These are phyloP conservation scores for Apus apus DNA, from an alignment of 2,113 vertebrate genomes.

Conservation along the genomic window DNA sequence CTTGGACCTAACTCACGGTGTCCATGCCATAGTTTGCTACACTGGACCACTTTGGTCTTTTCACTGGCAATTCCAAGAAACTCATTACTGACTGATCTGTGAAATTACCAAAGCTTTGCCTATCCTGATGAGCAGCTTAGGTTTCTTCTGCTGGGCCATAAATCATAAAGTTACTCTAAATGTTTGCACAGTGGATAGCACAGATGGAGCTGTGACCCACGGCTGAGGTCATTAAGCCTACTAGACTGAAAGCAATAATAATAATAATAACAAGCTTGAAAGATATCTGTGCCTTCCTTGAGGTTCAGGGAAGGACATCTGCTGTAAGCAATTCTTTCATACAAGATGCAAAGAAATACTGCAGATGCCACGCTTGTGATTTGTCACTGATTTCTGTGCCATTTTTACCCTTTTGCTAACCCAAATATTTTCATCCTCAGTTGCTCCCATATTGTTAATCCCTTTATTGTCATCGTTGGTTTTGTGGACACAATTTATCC, in stretches of 20 bases:
- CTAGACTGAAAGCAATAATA: not conserved
- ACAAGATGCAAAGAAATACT: not conserved
- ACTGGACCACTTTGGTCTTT: not conserved
- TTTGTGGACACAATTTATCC: not conserved
- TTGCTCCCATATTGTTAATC: constrained; percentile 3
- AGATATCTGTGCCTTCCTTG: not conserved
- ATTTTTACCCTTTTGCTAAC: not conserved
- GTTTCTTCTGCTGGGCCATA: not conserved
- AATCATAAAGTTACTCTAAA: not conserved
- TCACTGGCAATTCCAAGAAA: not conserved
- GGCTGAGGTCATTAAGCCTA: not conserved
- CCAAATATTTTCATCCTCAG: constrained; percentile 55
- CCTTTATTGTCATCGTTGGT: not conserved
- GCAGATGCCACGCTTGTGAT: not conserved
- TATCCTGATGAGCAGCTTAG: not conserved
- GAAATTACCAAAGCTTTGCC: not conserved
- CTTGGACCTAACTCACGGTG: not conserved
- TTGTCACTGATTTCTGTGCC: not conserved
- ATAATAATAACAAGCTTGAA: not conserved
- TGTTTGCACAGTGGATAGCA: not conserved
- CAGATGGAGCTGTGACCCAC: not conserved
- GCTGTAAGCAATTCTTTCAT: not conserved
- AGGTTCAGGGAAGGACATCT: not conserved
- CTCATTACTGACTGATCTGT: not conserved
- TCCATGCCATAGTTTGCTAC: not conserved